Evolutionary conservation across 2,888 invertebrate species (phyloP), one percentile per base, ranked within the genome.

Genomic region (Eremobia ochroleuca): DNA sequence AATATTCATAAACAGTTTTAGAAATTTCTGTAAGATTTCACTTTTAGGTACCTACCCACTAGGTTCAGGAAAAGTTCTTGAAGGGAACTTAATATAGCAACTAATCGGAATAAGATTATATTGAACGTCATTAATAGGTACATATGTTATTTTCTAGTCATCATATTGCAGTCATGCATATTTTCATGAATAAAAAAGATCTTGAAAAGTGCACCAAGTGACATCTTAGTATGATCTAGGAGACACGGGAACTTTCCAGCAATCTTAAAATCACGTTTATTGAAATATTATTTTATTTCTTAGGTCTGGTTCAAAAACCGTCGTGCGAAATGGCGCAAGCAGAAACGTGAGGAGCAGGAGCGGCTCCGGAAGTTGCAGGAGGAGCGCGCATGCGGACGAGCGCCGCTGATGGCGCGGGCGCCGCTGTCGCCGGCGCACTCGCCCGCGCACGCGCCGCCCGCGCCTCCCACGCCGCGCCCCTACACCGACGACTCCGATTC

Each of bases 241-340:
- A 31, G 31, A 34, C 18, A 68, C 5, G 9, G 1, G 11, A 46
- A 52, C 8, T 13, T 28, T 75, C 11, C 6, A 34, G 0, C 31
- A 15, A 6, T 34, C 31, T 59, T 52, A 21, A 18, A 37, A 9
- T 52, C 37, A n/a, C 34, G 43, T n/a, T 52, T 8, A 61, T 59
- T 79, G 28, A 73, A 73, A 65, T 73, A 3, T 21, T 37, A 18
- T 49, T 58, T 43, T 78, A 8, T 92, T 93, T 89, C 25, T 18
- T 97, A 99, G 99, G 99, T 99, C 21, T 99, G 99, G 99, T 99
- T 99, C 96, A 99, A 99, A 96, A 99, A 99, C 94, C 97, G 99
- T 34, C 97, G 99, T 59, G 99, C 99, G 88, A 99, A 99, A 97
- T 99, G 99, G 99, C 98, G 99, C 88, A 99, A 99, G 92, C 99